phyloP scores from a whole-genome alignment of 2,113 vertebrate genomes.

The Solenodon paradoxus region DNA sequence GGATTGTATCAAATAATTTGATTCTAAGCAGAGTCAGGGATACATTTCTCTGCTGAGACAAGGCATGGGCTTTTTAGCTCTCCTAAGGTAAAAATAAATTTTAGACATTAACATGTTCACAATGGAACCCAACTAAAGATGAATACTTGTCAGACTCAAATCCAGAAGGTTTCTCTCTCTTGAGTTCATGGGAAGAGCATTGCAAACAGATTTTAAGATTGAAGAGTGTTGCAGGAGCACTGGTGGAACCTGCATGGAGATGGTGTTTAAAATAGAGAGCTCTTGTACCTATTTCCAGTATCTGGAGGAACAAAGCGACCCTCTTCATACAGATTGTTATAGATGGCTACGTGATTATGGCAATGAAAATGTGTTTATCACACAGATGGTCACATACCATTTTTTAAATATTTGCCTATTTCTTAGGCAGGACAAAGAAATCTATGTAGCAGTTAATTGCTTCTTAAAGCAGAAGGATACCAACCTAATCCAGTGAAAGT shows the following conservation, averaged over 20 bases:
- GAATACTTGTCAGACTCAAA: background rate
- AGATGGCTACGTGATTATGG: background rate
- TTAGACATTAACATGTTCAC: background rate
- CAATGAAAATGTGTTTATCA: background rate
- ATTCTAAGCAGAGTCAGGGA: background rate
- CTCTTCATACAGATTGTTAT: fast-evolving
- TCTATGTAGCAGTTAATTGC: background rate
- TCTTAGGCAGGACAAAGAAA: slow-evolving; percentile 18
- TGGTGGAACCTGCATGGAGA: fast-evolving
- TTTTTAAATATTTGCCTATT: background rate
- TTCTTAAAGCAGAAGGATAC: background rate
- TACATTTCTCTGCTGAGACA: background rate
- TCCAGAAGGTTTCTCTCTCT: background rate
- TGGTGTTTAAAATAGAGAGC: background rate
- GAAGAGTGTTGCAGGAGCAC: too few relatives aligned
- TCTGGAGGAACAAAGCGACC: background rate
- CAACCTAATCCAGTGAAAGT: slow-evolving; percentile 17
- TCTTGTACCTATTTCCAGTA: background rate
- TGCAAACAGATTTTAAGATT: background rate
- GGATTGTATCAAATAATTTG: background rate
- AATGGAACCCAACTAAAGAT: background rate
- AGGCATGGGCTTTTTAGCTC: background rate
- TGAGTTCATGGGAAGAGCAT: background rate
- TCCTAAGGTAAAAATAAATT: background rate
- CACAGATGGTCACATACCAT: background rate